Conservation (phyloP, 2,797 vertebrate species). For the Malacoraja senta region DNA sequence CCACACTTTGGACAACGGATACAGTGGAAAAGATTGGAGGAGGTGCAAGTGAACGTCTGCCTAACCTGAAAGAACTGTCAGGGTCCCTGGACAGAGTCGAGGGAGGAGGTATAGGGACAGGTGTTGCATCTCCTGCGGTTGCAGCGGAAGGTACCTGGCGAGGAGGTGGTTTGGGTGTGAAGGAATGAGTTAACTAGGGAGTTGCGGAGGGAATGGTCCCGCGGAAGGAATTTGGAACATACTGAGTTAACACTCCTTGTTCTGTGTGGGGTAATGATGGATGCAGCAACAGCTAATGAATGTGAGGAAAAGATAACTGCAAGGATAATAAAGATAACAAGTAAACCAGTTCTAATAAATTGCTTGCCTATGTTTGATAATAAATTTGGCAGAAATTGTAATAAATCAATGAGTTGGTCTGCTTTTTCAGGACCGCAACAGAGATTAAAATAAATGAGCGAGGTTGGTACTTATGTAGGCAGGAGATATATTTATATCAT, state of each 20-base stretch:
- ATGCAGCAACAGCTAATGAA: constrained; percentile 6
- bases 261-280: constrained; percentile 24
- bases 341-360: background rate
- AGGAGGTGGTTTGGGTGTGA: too few species aligned
- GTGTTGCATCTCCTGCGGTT: too few species aligned
- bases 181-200: too few species aligned
- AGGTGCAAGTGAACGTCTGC: too few species aligned
- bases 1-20: too few species aligned
- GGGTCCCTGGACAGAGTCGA: too few species aligned
- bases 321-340: background rate
- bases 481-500: background rate
- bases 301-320: background rate
- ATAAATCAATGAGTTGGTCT: background rate
- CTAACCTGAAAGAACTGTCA: too few species aligned
- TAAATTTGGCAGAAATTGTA: background rate
- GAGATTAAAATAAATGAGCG: background rate
- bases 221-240: background rate
- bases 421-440: background rate
- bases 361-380: background rate
- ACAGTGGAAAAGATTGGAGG: too few species aligned
- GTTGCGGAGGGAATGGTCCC: too few species aligned
- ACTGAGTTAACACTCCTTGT: background rate
- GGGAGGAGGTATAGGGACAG: too few species aligned
- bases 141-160: too few species aligned
- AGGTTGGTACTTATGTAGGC: background rate